Base-by-base conservation (phyloP, 64 coral and sea anemone species). In the Pocillopora verrucosa region DNA sequence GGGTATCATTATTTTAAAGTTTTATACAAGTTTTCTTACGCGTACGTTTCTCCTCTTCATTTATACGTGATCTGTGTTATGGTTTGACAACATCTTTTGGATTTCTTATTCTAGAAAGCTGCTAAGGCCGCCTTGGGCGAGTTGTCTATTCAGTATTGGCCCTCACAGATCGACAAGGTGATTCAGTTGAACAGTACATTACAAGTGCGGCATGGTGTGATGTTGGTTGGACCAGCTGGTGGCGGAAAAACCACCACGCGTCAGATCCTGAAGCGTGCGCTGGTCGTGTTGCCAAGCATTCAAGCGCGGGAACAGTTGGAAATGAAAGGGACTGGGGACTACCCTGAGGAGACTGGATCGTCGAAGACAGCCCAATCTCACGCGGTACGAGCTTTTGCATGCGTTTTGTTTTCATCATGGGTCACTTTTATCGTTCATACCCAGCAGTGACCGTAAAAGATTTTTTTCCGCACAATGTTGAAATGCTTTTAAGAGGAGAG, bases 171-270 rank as follows among this genome's bases (percentile, higher is more conserved):
- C 4, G 86, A 92, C 13, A 98, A 98, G 60, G 92, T 98, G 14
- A 78, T 95, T 22, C 90, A 98, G 83, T 56, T 98, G 2, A 82
- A 95, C 87, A 84, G 92, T 41, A 98, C 94, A 16, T 75, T 98
- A 14, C 75, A 95, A 60, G 94, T 95, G 16, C 88, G 93, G 9
- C 90, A 93, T 17, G 96, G 96, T 25, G 89, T 98, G 19, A 95
- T 95, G 87, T 72, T 98, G 5, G 93, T 98, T 7, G 96, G 96
- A 11, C 93, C 93, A 19, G 87, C 96, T 26, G 96, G 96, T 14
- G 94, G 96, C 61, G 96, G 96, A 3, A 98, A 98, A 84, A 98
- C 96, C 13, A 95, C 93, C 4, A 89, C 74, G 17, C 77, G 93
- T 64, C 94, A 95, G 61, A 99, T 99, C 68, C 79, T 99, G 11